These are phyloP conservation scores for Doryteuthis pealeii DNA, from an alignment of 1,140 invertebrate species.

Conservation along the genomic window DNA sequence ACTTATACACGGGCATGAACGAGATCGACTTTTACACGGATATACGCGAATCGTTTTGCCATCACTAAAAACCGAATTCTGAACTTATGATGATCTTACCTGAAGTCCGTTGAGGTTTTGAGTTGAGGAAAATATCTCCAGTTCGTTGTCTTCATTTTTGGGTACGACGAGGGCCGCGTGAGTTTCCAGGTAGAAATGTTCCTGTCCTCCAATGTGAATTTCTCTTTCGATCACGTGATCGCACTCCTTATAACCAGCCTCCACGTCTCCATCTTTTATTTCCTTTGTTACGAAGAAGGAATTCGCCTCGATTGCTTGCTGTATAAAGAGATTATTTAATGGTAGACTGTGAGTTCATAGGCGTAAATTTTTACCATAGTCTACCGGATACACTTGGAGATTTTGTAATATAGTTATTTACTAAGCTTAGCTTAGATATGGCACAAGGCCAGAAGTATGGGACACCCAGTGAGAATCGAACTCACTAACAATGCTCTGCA, in stretches of 20 bases:
- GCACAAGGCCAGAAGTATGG: too few relatives aligned
- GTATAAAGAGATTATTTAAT: neutral
- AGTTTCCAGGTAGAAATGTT: constrained; percentile 96
- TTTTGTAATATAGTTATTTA: too few relatives aligned
- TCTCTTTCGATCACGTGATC: constrained; percentile 65
- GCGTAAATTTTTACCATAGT: too few relatives aligned
- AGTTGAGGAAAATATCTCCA: constrained; percentile 81
- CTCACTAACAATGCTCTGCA: too few relatives aligned
- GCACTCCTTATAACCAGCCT: constrained; percentile 68
- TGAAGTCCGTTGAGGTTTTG: constrained; percentile 79
- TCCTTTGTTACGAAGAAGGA: constrained; percentile 28
- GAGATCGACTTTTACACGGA: too few relatives aligned
- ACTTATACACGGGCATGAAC: too few relatives aligned
- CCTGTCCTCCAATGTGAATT: constrained; percentile 84
- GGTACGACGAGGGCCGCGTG: constrained; percentile 74
- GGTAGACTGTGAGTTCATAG: too few relatives aligned
- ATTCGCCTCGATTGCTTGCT: constrained; percentile 42
- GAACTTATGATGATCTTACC: constrained; percentile 50
- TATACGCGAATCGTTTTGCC: too few relatives aligned
- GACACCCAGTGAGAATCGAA: too few relatives aligned
- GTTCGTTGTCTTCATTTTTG: constrained; percentile 77
- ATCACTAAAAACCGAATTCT: too few relatives aligned
- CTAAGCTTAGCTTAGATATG: too few relatives aligned
- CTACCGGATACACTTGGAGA: too few relatives aligned
- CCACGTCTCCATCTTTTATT: constrained; percentile 69